Percentiles rank a stretch among this genome's conserved stretches.
These are phyloP conservation scores for Macropus fuliginosus DNA, from an alignment of 2,797 vertebrate genomes.

Conservation along the genomic window DNA sequence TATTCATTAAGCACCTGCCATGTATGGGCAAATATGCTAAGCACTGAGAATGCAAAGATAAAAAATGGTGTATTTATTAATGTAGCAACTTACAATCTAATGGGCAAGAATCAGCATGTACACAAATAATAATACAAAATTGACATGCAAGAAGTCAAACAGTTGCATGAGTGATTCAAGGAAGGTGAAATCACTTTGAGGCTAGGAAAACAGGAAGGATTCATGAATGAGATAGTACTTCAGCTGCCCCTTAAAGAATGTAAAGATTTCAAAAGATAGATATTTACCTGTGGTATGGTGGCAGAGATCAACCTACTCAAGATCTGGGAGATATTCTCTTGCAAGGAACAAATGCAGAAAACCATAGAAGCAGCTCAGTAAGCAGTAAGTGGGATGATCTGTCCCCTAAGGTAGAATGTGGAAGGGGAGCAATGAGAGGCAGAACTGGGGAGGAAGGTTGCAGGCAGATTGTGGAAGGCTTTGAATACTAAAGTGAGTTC, in stretches of 20 bases:
- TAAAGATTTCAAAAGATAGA: neutral
- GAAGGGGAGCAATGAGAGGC: neutral
- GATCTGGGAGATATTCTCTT: neutral
- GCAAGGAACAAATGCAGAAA: neutral
- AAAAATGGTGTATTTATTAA: neutral
- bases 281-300: neutral
- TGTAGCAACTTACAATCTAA: neutral
- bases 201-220: neutral
- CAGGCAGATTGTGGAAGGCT: neutral
- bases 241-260: neutral
- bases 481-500: neutral
- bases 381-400: neutral
- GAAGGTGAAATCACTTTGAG: neutral
- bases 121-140: neutral
- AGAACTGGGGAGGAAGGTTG: neutral
- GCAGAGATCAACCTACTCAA: neutral
- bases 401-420: neutral
- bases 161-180: neutral
- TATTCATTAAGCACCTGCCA: neutral
- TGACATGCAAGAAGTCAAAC: neutral
- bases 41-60: neutral
- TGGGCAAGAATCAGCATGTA: neutral
- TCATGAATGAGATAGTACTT: neutral
- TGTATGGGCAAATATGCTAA: neutral
- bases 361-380: neutral